Conservation (phyloP, 2,113 vertebrate species). For the Chaetura pelagica region DNA sequence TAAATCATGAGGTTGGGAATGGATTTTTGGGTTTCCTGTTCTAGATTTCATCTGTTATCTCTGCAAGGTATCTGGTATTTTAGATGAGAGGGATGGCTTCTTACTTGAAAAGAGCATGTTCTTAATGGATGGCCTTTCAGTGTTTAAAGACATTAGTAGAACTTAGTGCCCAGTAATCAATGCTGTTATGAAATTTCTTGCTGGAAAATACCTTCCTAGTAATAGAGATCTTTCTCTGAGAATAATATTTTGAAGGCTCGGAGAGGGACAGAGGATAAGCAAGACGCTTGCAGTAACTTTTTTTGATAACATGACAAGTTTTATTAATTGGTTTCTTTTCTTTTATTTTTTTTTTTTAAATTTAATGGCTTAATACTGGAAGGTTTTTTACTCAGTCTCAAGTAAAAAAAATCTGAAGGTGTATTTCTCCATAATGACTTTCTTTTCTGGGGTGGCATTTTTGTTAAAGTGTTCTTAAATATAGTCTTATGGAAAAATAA, state of each 20-base stretch:
- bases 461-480: not conserved
- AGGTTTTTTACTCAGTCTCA: not conserved
- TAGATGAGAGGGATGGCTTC: not conserved
- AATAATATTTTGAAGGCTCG: not conserved
- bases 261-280: not conserved
- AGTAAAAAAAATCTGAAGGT: not conserved
- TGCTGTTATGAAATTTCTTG: not conserved
- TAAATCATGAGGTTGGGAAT: not conserved
- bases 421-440: not conserved
- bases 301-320: not conserved
- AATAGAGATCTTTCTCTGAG: not conserved
- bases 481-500: not conserved
- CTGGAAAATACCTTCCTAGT: not conserved
- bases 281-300: not conserved
- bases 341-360: not conserved
- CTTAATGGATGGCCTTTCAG: not conserved
- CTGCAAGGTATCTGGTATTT: not conserved
- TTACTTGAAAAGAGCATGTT: constrained; percentile 13
- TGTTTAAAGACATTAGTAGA: not conserved
- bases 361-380: constrained; percentile 14
- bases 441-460: not conserved
- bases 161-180: not conserved
- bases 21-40: constrained; percentile 12
- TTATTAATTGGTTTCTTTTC: not conserved
- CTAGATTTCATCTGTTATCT: constrained; percentile 31